Conservation (phyloP, 2,888 invertebrate genomes). For the Eupithecia pulchellata region DNA sequence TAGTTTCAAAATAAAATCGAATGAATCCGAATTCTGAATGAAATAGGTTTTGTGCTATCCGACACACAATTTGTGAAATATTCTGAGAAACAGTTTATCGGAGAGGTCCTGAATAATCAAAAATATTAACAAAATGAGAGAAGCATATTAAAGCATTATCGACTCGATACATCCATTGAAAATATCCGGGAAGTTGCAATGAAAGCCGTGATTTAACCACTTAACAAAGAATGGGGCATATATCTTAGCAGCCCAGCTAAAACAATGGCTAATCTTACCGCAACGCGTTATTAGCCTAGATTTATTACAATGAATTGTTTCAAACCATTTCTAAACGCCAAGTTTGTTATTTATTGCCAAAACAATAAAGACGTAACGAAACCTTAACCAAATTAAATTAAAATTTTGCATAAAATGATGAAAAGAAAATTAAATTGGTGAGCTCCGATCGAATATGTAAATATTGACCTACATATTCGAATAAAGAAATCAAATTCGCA, state of each 20-base stretch:
- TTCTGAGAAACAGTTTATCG: neutral
- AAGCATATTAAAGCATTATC: neutral
- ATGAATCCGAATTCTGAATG: neutral
- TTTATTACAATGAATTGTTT: slow-evolving; percentile 46
- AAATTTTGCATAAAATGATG: slow-evolving; percentile 8
- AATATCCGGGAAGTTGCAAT: slow-evolving; percentile 7
- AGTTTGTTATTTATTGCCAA: slow-evolving; percentile 12
- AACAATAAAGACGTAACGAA: neutral
- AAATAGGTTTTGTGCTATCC: neutral
- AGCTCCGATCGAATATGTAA: slow-evolving; percentile 29
- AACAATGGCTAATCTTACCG: slow-evolving; percentile 70
- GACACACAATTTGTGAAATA: neutral
- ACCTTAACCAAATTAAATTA: slow-evolving; percentile 16
- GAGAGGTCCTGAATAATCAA: neutral
- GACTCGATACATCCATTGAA: neutral
- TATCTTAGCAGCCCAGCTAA: slow-evolving; percentile 58
- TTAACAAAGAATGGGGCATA: slow-evolving; percentile 57
- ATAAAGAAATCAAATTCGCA: slow-evolving; percentile 38
- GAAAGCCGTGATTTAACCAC: slow-evolving; percentile 45
- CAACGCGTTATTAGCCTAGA: slow-evolving; percentile 64
- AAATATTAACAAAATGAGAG: neutral
- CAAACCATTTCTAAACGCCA: slow-evolving; percentile 15
- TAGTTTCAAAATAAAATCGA: neutral
- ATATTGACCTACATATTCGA: slow-evolving; percentile 28
- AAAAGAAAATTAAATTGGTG: slow-evolving; percentile 19